Conservation (phyloP, 30 jellyfish, hydroid and myxozoan genomes). For the Turritopsis dohrnii region DNA sequence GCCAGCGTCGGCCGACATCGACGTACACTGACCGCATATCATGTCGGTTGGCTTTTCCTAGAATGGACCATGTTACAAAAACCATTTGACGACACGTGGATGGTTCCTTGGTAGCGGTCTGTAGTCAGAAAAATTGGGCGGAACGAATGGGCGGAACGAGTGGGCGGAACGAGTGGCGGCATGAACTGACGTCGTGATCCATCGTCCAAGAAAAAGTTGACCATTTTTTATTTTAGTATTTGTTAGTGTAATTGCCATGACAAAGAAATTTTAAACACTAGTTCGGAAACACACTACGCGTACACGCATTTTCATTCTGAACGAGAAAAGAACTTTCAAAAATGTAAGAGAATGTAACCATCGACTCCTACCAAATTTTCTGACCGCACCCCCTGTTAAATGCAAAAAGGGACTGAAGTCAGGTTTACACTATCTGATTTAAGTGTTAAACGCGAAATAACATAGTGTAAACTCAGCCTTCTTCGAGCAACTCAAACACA, state of each 20-base stretch:
- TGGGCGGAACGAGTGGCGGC: neutral
- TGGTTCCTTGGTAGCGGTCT: conserved; percentile 1
- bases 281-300: neutral
- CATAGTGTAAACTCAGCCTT: too few species aligned
- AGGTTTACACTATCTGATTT: too few species aligned
- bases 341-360: neutral
- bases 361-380: neutral
- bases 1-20: conserved; percentile 23
- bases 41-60: conserved; percentile 8
- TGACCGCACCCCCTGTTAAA: conserved; percentile 19
- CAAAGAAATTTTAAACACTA: neutral
- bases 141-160: conserved; percentile 1
- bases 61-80: neutral
- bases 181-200: neutral
- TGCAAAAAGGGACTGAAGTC: too few species aligned
- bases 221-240: neutral
- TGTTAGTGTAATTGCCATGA: neutral
- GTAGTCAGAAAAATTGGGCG: conserved; percentile 15
- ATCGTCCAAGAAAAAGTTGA: neutral
- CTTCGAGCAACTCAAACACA: too few species aligned
- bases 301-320: neutral
- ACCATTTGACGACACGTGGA: neutral
- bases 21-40: conserved; percentile 28
- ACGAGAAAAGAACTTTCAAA: too few species aligned
- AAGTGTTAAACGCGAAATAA: too few species aligned